Evolutionary conservation across 2,797 vertebrate genomes (phyloP), one percentile per base, ranked within the genome.

Genomic region (Sciurus vulgaris): DNA sequence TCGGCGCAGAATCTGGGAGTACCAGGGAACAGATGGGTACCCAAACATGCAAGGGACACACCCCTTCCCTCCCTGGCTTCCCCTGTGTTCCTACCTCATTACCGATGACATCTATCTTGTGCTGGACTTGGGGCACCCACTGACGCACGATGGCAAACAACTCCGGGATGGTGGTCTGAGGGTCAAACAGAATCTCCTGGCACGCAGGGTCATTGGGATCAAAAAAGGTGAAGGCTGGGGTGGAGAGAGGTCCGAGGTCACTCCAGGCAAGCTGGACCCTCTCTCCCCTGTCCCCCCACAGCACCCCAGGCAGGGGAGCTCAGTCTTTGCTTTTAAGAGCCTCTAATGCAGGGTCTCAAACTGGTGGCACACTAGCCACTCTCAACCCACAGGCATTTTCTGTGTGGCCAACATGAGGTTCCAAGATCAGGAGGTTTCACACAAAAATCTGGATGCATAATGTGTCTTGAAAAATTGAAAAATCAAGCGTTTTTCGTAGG

Each of bases 51-150:
- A 3, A 59, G 20, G 11, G 13, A 72, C 41, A 18, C 3, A 5
- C 6, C 20, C 9, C 67, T 6, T 18, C 94, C 49, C 15, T 72
- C n/a, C 30, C 72, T 9, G 6, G 12, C 15, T 56, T 73, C 51
- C 7, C 2, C 63, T 15, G 12, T 1, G 6, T 41, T 47, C 94
- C n/a, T 93, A 99, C 99, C 99, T 99, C 99, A 5, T 99, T 99
- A 88, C 99, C 99, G 0, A 99, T 99, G 93, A 99, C 86, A 78
- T 99, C 99, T 0, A 99, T 99, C 98, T 99, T 99, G 98, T 99
- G 99, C 93, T 99, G 99, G 69, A 99, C 99, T 95, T 99, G 99
- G 0, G 99, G 99, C 5, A 99, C 99, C 99, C 99, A 99, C 96
- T 99, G 99, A 3, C 99, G 98, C 89, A 99, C 98, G 20, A 99